A percentile compares a stretch with the other conserved stretches of the same genome.
phyloP scores from a whole-genome alignment of 92 coral and sea anemone genomes.

The Siderastrea siderea region DNA sequence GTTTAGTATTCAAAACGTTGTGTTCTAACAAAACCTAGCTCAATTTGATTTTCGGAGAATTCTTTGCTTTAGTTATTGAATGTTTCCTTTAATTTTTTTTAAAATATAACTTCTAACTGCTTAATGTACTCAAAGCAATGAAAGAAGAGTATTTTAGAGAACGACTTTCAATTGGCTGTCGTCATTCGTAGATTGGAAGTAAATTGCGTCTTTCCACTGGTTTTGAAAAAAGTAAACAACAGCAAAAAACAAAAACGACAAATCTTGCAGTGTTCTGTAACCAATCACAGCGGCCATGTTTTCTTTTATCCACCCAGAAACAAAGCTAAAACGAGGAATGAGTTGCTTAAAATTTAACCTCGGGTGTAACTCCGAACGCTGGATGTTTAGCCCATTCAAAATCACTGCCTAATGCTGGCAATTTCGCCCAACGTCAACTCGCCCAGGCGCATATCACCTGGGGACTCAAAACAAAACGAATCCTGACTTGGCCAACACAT shows the following conservation, averaged over 20 bases:
- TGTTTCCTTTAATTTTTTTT: no score
- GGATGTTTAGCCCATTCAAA: no score
- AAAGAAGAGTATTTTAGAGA: not conserved
- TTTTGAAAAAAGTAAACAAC: not conserved
- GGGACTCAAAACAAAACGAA: no score
- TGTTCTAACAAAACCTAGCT: not conserved
- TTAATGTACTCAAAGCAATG: no score
- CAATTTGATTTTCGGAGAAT: not conserved
- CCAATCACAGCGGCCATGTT: not conserved
- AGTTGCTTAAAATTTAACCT: not conserved
- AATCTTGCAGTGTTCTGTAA: not conserved
- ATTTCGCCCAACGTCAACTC: no score
- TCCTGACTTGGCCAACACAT: not conserved
- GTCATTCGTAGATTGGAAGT: not conserved
- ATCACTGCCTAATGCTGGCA: no score
- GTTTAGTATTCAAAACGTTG: no score
- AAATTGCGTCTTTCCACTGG: not conserved
- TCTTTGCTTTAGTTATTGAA: no score
- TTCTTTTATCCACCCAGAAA: not conserved
- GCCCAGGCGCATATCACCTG: no score
- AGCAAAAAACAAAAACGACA: not conserved
- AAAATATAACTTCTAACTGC: no score
- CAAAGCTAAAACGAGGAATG: not conserved
- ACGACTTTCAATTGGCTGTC: not conserved
- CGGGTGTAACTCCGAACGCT: not conserved